phyloP scores from a whole-genome alignment of 1,140 invertebrate species.

The Lethrus apterus region DNA sequence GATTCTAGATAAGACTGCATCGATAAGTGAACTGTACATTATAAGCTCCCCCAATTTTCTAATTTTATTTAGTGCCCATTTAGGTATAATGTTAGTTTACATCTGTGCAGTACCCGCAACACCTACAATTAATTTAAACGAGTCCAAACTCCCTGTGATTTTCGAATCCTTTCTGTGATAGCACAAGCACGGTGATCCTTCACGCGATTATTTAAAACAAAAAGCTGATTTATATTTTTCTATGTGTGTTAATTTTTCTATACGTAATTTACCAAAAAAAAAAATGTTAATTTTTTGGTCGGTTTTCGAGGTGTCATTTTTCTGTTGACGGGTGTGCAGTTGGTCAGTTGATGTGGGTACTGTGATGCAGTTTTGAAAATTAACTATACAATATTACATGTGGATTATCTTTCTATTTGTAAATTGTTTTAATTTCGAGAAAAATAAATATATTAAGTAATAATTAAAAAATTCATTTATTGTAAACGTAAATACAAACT shows the following conservation, averaged over 20 bases:
- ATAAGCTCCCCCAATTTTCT: constrained; percentile 30
- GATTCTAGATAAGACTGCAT: constrained; percentile 39
- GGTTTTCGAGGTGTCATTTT: too few relatives aligned
- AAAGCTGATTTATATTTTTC: too few relatives aligned
- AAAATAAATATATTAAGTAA: constrained; percentile 37
- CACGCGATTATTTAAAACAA: not conserved
- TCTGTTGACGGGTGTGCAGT: too few relatives aligned
- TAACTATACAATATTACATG: constrained; percentile 32
- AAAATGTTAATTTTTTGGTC: too few relatives aligned
- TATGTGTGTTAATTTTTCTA: too few relatives aligned
- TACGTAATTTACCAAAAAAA: too few relatives aligned
- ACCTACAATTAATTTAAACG: constrained; percentile 10
- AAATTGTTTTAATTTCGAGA: constrained; percentile 40
- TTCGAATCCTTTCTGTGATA: constrained; percentile 20
- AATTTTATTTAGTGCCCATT: constrained; percentile 32
- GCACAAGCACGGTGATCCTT: not conserved
- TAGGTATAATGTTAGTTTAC: constrained; percentile 32
- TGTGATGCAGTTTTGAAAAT: constrained; percentile 38
- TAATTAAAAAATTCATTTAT: constrained; percentile 17
- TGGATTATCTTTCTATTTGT: constrained; percentile 41
- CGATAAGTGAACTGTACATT: constrained; percentile 36
- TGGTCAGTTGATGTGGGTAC: constrained; percentile 36
- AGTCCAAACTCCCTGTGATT: constrained; percentile 12
- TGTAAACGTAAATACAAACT: too few relatives aligned
- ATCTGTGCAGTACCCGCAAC: constrained; percentile 33